Conservation (phyloP, 1,140 invertebrate species). For the Planococcus citri region DNA sequence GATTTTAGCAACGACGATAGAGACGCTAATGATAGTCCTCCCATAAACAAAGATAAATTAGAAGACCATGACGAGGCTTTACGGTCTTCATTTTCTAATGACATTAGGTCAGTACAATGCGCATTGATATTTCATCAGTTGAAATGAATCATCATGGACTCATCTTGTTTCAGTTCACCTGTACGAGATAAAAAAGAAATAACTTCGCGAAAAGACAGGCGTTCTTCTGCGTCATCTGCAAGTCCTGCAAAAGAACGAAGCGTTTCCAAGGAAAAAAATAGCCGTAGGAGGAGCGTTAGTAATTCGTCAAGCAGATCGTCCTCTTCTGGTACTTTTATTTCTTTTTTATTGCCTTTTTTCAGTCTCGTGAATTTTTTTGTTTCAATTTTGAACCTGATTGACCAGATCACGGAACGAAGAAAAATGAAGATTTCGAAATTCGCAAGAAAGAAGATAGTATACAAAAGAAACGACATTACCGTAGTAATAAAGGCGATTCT, state of each 20-base stretch:
- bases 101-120: neutral
- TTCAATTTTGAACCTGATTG: neutral
- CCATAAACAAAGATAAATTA: neutral
- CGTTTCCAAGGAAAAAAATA: neutral
- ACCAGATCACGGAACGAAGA: constrained; percentile 24
- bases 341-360: neutral
- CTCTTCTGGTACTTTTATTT: constrained; percentile 12
- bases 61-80: neutral
- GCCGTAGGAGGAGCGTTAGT: neutral
- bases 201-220: neutral
- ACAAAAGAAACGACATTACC: constrained; percentile 70
- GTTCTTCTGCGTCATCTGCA: neutral
- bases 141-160: neutral
- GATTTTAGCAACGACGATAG: neutral
- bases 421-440: constrained; percentile 56
- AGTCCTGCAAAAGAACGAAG: neutral
- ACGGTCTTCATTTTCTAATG: neutral
- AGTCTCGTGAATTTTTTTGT: neutral
- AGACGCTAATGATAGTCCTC: neutral
- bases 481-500: constrained; percentile 66
- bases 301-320: neutral
- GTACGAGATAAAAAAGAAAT: neutral
- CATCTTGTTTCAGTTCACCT: neutral
- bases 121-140: neutral
- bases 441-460: constrained; percentile 62